Base-by-base conservation (phyloP, 92 coral and sea anemone genomes). In the Epizoanthus scotinus region DNA sequence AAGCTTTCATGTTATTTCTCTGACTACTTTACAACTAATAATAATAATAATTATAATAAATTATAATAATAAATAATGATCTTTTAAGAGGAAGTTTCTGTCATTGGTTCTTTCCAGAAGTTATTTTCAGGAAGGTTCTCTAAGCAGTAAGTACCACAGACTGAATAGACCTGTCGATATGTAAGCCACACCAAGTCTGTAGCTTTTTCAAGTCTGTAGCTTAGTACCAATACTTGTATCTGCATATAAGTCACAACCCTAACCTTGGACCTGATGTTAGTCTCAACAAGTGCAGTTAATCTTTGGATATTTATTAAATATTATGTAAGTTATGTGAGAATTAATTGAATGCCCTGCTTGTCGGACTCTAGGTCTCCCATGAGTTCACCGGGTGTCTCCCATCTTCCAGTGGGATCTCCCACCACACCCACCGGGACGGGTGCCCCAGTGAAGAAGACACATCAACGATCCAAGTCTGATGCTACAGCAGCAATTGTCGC, bases 401-500 rank as follows among this genome's bases (percentile, higher is more conserved):
- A 87, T 50, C 70, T 79, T 6, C 77, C 78, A 21, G 78, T 65
- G 40, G 28, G 86, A 4, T 70, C 82, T 2, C 81, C 84, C 61
- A 81, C 88, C 9, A 87, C 82, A 60, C 75, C 94, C 56, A 74
- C 91, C 64, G 89, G 81, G 22, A 47, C 84, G 26, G 63, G 85
- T 61, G 55, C 94, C 17, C 91, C 97, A 15, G 60, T 86, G 57
- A 93, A 93, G 84, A 93, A 93, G 85, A 90, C 97, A 13, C 99
- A 95, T 54, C 91, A 91, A 61, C 86, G 99, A 65, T 95, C 99
- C 28, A 90, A 94, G 78, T 95, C 99, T 14, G 99, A 95, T 93
- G 99, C 99, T 38, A 93, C 99, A 40, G 99, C 99, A 12, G 98
- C 98, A 0, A 93, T 95, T 28, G 90, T 91, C 3, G 92, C 98